Percentiles rank a stretch among this genome's conserved stretches.
Conservation (phyloP, 2,888 invertebrate species). For the Agriotes lineatus region DNA sequence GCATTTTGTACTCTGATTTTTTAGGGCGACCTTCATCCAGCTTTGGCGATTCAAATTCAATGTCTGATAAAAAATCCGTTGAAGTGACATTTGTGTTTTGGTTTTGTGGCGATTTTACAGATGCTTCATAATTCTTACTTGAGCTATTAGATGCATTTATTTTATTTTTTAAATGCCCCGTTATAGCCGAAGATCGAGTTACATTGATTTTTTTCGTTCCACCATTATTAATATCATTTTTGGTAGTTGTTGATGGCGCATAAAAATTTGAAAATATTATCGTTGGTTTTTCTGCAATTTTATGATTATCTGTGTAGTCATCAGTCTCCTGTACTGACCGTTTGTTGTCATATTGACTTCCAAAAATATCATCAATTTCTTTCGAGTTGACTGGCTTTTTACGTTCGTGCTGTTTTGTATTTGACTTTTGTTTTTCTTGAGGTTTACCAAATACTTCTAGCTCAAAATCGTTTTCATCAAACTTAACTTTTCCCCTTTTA, state of each 20-base stretch:
- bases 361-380: constrained; percentile 55
- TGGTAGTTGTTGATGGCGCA: constrained; percentile 43
- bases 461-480: constrained; percentile 17
- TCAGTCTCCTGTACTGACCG: background rate
- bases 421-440: constrained; percentile 41
- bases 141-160: constrained; percentile 49
- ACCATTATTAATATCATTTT: constrained; percentile 20
- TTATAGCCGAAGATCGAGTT: background rate
- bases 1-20: background rate
- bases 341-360: background rate
- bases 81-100: constrained; percentile 54
- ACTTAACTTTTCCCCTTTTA: background rate
- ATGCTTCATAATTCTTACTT: constrained; percentile 69
- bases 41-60: background rate
- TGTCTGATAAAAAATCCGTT: background rate
- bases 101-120: constrained; percentile 69
- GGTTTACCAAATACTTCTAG: constrained; percentile 35
- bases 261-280: constrained; percentile 60
- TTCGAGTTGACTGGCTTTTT: constrained; percentile 26
- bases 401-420: constrained; percentile 29
- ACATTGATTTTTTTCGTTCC: constrained; percentile 46
- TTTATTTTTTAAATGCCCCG: constrained; percentile 31
- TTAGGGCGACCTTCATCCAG: background rate
- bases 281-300: constrained; percentile 38
- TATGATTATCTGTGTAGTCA: background rate